Base-by-base conservation (phyloP, 2,113 vertebrate species). In the Spizaetus ornatus region DNA sequence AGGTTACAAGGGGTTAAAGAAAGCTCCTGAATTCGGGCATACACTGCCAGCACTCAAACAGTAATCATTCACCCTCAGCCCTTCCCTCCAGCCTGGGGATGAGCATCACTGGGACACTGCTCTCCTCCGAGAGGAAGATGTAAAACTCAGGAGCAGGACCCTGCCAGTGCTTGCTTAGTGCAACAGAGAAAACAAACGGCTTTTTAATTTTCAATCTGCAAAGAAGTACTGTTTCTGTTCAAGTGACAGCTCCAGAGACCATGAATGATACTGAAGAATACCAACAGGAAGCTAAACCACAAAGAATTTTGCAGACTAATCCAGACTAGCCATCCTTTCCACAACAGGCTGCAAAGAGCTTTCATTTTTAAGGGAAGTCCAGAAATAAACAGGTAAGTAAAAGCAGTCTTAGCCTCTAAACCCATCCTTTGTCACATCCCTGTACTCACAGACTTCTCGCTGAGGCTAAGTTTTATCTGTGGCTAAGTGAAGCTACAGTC, bases 291-390 rank as follows among this genome's bases (percentile, higher is more conserved):
- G 86, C 50, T 15, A 48, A 71, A 62, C 16, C n/a, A 45, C 31
- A 27, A 26, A 26, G 47, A n/a, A 26, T 61, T 21, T 9, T 31
- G 40, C 65, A 84, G 83, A 40, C 1, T 3, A 70, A 26, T 19
- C 48, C 88, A 61, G 62, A 40, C 34, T 11, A 71, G 29, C 19
- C 19, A 26, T 42, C n/a, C 63, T 45, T 25, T 62, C 62, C 23
- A 31, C 45, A 34, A 13, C 3, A 70, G 91, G 83, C 95, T 86
- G 92, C 86, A 93, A 89, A 95, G 94, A 92, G 73, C 95, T 86
- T 63, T 90, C 74, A 31, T 31, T 42, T 27, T 22, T 31, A 66
- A 40, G 45, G 36, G 31, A 50, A 52, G 13, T 3, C 3, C 38
- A 90, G 42, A 50, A 71, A 73, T 3, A 23, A 21, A 20, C 38